phyloP scores from a whole-genome alignment of 2,888 invertebrate genomes.

The Plutella xylostella region DNA sequence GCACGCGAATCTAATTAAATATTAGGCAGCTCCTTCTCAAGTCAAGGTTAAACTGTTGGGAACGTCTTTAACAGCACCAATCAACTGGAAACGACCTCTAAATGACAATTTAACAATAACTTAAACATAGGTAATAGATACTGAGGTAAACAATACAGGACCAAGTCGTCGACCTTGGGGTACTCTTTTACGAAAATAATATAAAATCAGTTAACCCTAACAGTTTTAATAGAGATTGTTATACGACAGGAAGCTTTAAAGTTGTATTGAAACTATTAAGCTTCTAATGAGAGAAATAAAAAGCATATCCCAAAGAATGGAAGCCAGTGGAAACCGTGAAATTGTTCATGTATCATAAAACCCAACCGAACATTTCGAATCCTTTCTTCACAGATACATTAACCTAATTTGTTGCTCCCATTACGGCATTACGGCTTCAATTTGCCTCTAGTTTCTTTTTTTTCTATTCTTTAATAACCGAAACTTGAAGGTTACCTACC shows the following conservation, averaged over 20 bases:
- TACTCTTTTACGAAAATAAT: background rate
- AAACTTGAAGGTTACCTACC: background rate
- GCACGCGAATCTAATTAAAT: no score
- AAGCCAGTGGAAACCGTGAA: background rate
- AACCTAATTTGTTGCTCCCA: conserved; percentile 15
- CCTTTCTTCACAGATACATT: conserved; percentile 4
- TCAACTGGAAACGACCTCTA: background rate
- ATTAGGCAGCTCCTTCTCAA: background rate
- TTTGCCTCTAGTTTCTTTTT: background rate
- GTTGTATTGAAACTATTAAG: no score
- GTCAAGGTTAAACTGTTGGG: background rate
- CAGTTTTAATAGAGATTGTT: no score
- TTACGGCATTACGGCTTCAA: conserved; percentile 8
- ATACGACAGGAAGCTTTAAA: no score
- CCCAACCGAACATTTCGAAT: background rate
- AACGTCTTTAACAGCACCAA: background rate
- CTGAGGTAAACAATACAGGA: background rate
- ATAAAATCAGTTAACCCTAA: no score
- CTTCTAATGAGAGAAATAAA: no score
- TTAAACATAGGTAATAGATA: background rate
- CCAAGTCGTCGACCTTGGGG: background rate
- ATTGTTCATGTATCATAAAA: background rate
- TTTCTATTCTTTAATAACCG: no score
- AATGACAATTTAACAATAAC: background rate
- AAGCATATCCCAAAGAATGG: background rate